Evolutionary conservation across 2,888 invertebrate genomes (phyloP).

Genomic region (Parasteatoda lunata): DNA sequence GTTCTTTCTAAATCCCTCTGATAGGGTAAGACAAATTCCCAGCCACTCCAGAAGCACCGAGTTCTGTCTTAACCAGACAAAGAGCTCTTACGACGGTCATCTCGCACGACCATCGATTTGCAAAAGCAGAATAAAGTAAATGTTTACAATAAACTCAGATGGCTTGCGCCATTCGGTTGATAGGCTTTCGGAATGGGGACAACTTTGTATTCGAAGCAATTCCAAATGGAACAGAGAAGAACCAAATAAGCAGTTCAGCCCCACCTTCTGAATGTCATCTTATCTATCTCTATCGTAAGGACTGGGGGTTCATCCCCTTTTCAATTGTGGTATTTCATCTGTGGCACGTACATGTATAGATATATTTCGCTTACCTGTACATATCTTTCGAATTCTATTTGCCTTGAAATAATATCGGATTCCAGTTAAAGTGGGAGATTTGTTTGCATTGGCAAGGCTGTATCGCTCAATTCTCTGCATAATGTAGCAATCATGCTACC

Average conservation of each 20-base stretch:
- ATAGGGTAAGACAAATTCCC: too few relatives aligned
- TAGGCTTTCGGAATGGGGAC: slow-evolving; percentile 18
- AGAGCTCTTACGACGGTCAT: neutral
- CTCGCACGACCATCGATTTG: neutral
- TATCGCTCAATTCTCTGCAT: neutral
- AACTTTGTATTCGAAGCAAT: slow-evolving; percentile 22
- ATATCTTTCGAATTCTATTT: neutral
- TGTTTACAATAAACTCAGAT: slow-evolving; percentile 34
- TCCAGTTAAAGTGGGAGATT: slow-evolving; percentile 14
- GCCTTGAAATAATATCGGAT: slow-evolving; percentile 27
- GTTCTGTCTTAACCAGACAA: neutral
- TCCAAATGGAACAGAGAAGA: slow-evolving; percentile 18
- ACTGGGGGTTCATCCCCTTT: neutral
- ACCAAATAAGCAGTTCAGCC: neutral
- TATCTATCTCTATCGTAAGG: neutral
- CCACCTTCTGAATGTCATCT: slow-evolving; percentile 7
- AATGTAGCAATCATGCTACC: neutral
- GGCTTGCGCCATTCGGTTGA: slow-evolving; percentile 23
- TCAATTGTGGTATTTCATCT: neutral
- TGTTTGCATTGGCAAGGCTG: slow-evolving; percentile 19
- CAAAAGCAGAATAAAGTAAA: slow-evolving; percentile 24
- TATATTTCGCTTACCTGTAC: slow-evolving; percentile 5
- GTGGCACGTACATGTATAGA: neutral
- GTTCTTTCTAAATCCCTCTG: too few relatives aligned
- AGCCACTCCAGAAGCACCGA: neutral